phyloP scores from a whole-genome alignment of 2,888 invertebrate species.

The Cerastis rubricosa region DNA sequence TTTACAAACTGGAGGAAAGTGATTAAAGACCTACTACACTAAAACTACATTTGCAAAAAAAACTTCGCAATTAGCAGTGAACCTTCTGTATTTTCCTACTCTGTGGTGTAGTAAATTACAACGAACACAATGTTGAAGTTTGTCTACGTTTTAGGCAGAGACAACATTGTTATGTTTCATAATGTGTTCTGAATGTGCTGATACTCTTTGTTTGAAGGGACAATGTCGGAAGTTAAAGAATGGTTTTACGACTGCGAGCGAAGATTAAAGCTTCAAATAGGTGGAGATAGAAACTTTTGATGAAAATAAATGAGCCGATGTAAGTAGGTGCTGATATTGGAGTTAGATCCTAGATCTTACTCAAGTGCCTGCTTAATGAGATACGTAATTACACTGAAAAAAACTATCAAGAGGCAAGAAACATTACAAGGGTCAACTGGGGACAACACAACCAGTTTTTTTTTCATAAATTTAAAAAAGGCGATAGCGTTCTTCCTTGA shows the following conservation, averaged over 20 bases:
- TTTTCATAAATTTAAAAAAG: no score
- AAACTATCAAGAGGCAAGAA: no score
- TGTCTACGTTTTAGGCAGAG: conserved; percentile 29
- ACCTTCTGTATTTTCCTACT: conserved; percentile 24
- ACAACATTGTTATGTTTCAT: conserved; percentile 41
- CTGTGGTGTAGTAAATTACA: conserved; percentile 29
- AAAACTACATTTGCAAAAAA: neutral
- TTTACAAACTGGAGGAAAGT: neutral
- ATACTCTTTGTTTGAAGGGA: conserved; percentile 26
- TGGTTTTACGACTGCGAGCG: conserved; percentile 20
- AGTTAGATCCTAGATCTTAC: no score
- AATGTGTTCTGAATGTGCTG: conserved; percentile 42
- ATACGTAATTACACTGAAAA: no score
- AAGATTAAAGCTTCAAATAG: conserved; percentile 22
- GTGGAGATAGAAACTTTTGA: conserved; percentile 13
- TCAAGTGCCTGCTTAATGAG: no score
- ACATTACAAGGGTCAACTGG: no score
- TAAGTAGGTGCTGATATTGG: no score
- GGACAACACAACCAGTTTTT: no score
- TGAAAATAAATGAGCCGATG: neutral
- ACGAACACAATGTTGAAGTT: conserved; percentile 46
- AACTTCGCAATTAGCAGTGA: neutral
- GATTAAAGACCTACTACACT: neutral
- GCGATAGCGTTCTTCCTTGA: no score
- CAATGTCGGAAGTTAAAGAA: conserved; percentile 31